Evolutionary conservation across 2,797 vertebrate genomes (phyloP), one percentile per base, ranked within the genome.

Genomic region (Sebastes dallii): DNA sequence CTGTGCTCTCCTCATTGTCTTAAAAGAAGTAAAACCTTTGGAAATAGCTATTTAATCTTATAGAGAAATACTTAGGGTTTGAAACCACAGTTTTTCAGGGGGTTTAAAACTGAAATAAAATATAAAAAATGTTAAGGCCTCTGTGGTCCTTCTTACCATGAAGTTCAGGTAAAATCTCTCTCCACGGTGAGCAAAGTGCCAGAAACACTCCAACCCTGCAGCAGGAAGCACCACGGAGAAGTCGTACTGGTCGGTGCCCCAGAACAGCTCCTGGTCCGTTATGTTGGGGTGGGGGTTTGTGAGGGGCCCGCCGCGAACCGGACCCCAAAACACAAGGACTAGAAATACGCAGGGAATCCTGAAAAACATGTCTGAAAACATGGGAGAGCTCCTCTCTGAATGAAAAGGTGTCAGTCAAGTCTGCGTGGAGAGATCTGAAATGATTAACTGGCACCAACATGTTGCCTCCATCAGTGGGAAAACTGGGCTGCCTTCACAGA

Each of bases 111-210:
- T 30, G 24, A 22, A 61, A 55, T 16, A 8, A 16, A 52, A 54
- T 2, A 4, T 24, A 22, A 10, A 52, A 7, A 10, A 14, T 8
- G 54, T 25, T 0, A 42, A 25, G 8, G 68, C 32, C 54, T 34
- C 3, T 1, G 34, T 1, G 20, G 27, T 27, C 30, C 3, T 3
- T 72, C 96, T 94, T 61, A 97, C 98, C 97, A 98, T 96, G 2
- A 97, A 99, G 88, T 85, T 96, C 81, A 99, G 96, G 93, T 96
- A 99, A 95, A 99, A 98, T 7, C 30, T 95, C 34, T 97, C 97
- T 0, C 90, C 95, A 1, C 86, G 91, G 54, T 97, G 95, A 0
- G 97, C 96, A 6, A 98, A 98, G 84, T 99, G 98, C 97, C 97
- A 99, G 95, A 98, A 97, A 52, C 98, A 99, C 78, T 99, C 96